Percentiles rank a stretch among this genome's conserved stretches.
phyloP scores from a whole-genome alignment of 2,797 vertebrate species.

The Macropus fuliginosus region DNA sequence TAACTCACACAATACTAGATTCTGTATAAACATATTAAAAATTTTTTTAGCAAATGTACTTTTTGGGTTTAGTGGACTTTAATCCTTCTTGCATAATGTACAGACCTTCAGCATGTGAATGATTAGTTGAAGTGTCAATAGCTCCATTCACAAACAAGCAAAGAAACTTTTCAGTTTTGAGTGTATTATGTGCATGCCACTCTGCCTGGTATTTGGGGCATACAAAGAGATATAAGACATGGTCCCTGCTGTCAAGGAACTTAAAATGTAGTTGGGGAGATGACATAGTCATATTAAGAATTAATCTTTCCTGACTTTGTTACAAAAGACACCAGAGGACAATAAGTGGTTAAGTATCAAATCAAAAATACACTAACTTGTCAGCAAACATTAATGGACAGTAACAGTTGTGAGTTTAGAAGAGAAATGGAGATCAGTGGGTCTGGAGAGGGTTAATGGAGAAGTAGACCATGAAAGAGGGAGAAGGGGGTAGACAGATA shows the following conservation, averaged over 20 bases:
- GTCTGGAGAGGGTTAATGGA: background rate
- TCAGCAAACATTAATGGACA: background rate
- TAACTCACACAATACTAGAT: constrained; percentile 42
- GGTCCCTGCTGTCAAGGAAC: constrained; percentile 2
- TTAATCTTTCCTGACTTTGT: background rate
- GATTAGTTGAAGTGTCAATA: background rate
- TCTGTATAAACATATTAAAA: background rate
- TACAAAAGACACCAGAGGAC: background rate
- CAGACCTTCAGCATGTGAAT: background rate
- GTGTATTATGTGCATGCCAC: background rate
- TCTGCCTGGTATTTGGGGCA: background rate
- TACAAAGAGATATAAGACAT: background rate
- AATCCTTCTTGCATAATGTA: background rate
- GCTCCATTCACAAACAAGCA: background rate
- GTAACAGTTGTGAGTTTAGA: background rate
- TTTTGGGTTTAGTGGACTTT: constrained; percentile 22
- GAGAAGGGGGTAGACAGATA: background rate
- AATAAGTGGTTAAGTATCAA: background rate
- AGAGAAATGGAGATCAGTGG: background rate
- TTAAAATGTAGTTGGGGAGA: background rate
- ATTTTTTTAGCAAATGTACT: constrained; percentile 54
- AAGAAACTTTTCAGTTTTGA: background rate
- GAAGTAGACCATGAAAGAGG: background rate
- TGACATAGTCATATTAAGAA: background rate
- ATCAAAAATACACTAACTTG: background rate